Conservation (phyloP, 2,113 vertebrate species). For the Chaenocephalus aceratus region DNA sequence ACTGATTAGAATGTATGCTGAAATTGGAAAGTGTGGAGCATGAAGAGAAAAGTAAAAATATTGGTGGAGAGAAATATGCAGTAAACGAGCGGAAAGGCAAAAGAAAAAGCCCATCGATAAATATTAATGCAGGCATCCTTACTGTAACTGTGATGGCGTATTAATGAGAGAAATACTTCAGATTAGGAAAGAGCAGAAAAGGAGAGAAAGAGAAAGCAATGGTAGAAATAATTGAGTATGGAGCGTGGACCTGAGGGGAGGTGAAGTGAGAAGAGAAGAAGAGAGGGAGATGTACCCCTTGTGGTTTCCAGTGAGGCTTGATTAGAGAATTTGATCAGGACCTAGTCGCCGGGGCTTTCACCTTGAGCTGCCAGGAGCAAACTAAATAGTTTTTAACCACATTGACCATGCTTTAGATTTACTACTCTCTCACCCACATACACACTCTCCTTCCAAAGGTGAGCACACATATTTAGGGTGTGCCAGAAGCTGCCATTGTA, state of each 20-base stretch:
- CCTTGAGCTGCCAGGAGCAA: constrained; percentile 80
- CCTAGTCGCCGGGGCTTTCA: constrained; percentile 71
- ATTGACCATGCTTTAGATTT: constrained; percentile 48
- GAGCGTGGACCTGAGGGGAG: constrained; percentile 36
- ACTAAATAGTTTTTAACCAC: constrained; percentile 79
- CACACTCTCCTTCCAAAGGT: constrained; percentile 27
- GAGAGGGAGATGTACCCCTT: constrained; percentile 62
- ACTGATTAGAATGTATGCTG: constrained; percentile 82
- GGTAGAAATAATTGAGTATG: constrained; percentile 17
- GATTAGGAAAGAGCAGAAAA: constrained; percentile 49
- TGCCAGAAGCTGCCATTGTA: not conserved
- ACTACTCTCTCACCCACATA: constrained; percentile 22
- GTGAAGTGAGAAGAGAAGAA: constrained; percentile 24
- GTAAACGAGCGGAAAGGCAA: constrained; percentile 57
- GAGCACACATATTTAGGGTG: constrained; percentile 14
- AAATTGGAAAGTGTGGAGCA: constrained; percentile 80
- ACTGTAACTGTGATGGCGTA: constrained; percentile 69
- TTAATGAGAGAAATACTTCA: constrained; percentile 82
- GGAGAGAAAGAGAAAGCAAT: not conserved
- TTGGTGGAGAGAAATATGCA: constrained; percentile 61
- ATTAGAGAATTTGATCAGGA: constrained; percentile 79
- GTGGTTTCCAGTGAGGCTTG: constrained; percentile 68
- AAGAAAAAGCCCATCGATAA: constrained; percentile 70
- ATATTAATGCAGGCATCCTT: constrained; percentile 80
- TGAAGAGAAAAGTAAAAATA: constrained; percentile 67